Evolutionary conservation across 2,888 invertebrate genomes (phyloP), one percentile per base, ranked within the genome.

Genomic region (Eupithecia exiguata): DNA sequence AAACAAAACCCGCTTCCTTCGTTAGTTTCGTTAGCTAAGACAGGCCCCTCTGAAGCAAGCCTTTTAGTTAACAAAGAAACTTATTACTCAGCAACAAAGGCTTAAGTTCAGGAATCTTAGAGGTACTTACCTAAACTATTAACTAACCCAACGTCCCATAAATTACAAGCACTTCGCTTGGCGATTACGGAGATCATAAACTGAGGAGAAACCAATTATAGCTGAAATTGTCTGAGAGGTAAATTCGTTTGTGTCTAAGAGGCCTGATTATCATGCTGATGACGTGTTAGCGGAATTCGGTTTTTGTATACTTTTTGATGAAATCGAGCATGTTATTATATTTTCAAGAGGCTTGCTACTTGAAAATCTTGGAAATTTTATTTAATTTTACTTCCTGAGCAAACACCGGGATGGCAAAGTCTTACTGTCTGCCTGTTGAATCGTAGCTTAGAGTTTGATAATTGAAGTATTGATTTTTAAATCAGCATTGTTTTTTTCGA

Each of bases 181-280:
- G n/a, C 65, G 38, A 65, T 38, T 65, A n/a, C 30, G 38, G 38
- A 12, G 65, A 65, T 65, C 65, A 65, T 65, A 65, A 65, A 65
- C 65, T 5, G 1, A 65, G 25, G n/a, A 65, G 65, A 12, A 65
- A 65, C 36, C 65, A 65, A 65, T 65, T 38, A 38, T 12, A 65
- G 65, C 65, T 65, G 38, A 65, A 65, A 65, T 65, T 65, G 38
- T 65, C 38, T n/a, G 10, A 2, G 38, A 65, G 18, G 38, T 65
- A 38, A 65, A 63, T 63, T 63, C n/a, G 10, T 63, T 36, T 62
- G 21, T 35, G 35, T 62, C 62, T 61, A 1, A 18, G 4, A 62
- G 16, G 16, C 30, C 6, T 61, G 25, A n/a, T n/a, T n/a, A n/a
- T n/a, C n/a, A n/a, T n/a, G n/a, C n/a, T n/a, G n/a, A n/a, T n/a